These are phyloP conservation scores for Neolamprologus cancellatus DNA, from an alignment of 2,113 vertebrate genomes.

Conservation along the genomic window DNA sequence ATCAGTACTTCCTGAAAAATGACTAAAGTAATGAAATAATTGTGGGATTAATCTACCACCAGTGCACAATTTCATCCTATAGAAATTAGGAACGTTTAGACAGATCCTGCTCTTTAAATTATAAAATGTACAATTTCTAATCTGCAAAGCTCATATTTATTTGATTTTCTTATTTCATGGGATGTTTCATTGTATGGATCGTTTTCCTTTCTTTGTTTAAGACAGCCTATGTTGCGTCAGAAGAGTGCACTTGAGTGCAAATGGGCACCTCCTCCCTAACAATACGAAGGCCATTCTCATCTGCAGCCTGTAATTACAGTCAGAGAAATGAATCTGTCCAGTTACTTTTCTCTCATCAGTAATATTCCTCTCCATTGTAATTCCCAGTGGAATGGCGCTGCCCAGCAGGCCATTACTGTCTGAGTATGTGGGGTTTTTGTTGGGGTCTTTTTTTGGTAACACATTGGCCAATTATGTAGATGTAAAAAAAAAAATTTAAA, in stretches of 20 bases:
- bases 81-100: not conserved
- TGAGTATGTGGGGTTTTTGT: not conserved
- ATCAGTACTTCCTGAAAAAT: not conserved
- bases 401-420: constrained; percentile 56
- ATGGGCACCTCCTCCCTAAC: constrained; percentile 26
- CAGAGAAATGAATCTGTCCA: constrained; percentile 57
- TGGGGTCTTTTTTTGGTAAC: not conserved
- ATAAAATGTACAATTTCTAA: not conserved
- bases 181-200: not conserved
- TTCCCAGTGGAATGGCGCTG: constrained; percentile 52
- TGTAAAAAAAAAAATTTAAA: constrained; percentile 54
- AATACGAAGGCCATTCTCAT: constrained; percentile 36
- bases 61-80: not conserved
- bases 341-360: constrained; percentile 63
- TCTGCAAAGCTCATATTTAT: not conserved
- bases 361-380: constrained; percentile 59
- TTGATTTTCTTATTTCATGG: not conserved
- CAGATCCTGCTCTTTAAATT: not conserved
- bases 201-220: not conserved
- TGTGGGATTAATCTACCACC: not conserved
- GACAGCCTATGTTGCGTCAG: not conserved
- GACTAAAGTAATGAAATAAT: not conserved
- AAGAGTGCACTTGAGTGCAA: constrained; percentile 45
- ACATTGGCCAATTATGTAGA: constrained; percentile 51
- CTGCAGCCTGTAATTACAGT: constrained; percentile 62